Percentiles rank a stretch among this genome's conserved stretches.
These are phyloP conservation scores for Anarsia innoxiella DNA, from an alignment of 2,888 invertebrate genomes.

Conservation along the genomic window DNA sequence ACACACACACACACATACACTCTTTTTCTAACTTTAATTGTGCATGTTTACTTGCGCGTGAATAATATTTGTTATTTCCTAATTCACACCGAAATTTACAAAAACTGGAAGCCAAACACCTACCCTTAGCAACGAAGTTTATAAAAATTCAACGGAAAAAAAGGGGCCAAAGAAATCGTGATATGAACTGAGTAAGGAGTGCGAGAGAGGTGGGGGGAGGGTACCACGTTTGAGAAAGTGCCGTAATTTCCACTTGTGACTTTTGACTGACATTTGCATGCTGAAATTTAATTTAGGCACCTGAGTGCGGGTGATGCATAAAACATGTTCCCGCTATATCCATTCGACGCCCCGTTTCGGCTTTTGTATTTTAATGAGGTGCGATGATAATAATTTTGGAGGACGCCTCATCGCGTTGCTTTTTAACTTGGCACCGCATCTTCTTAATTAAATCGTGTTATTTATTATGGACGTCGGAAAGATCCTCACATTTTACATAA, in stretches of 20 bases:
- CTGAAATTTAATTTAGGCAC: slow-evolving; percentile 59
- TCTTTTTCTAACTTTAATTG: too few relatives aligned
- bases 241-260: slow-evolving; percentile 33
- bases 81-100: too few relatives aligned
- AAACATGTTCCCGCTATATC: slow-evolving; percentile 49
- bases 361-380: slow-evolving; percentile 51
- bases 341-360: slow-evolving; percentile 31
- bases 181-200: background rate
- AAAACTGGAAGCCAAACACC: too few relatives aligned
- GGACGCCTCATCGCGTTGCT: slow-evolving; percentile 5
- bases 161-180: background rate
- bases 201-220: slow-evolving; percentile 29
- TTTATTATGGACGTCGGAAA: slow-evolving; percentile 8
- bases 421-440: slow-evolving; percentile 2
- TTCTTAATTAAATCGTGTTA: slow-evolving; percentile 11
- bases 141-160: slow-evolving; percentile 34
- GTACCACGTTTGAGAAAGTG: slow-evolving; percentile 20
- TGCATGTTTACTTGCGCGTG: too few relatives aligned
- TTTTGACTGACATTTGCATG: slow-evolving; percentile 51
- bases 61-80: too few relatives aligned
- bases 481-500: background rate
- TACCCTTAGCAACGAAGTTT: slow-evolving; percentile 32
- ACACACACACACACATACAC: too few relatives aligned
- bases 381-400: slow-evolving; percentile 32
- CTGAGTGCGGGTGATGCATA: slow-evolving; percentile 46